Evolutionary conservation across 2,797 vertebrate species (phyloP), one percentile per base, ranked within the genome.

Genomic region (Scomberomorus guttatus): DNA sequence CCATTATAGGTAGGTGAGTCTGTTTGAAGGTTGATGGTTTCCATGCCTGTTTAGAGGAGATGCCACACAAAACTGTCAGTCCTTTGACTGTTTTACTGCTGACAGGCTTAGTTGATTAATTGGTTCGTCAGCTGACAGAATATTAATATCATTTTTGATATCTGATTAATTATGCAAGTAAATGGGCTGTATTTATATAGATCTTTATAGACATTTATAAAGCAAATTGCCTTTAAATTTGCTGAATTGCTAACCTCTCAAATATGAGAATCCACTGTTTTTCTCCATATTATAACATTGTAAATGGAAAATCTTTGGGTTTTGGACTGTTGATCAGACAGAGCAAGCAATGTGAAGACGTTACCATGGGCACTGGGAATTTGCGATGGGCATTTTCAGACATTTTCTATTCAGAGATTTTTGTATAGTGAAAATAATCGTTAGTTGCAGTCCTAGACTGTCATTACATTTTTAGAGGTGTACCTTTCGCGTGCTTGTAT

Each of bases 21-120:
- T 76, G 48, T 62, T 32, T 32, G 29, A 32, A n/a, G n/a, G n/a
- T 24, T 56, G 25, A 8, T 68, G n/a, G 7, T 77, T 51, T 66
- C 11, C 12, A 24, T 59, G 22, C 18, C 48, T 55, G 29, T 22
- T 46, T 5, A 48, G 5, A 18, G 6, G 52, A 46, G 27, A 48
- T 29, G 18, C 25, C 50, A 13, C 13, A 25, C 13, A 44, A 44
- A 44, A 44, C 14, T 17, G 29, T 32, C 42, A 44, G 13, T 17
- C 17, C 18, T 46, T 15, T 12, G n/a, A 34, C 50, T 6, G 37
- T 25, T 52, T 63, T 17, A 75, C 15, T 39, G 39, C 60, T 22
- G 1, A 4, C 25, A 60, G 46, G 17, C 17, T 48, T 25, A 32
- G 29, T 37, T 37, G 34, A 39, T 39, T 39, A 12, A 13, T 12